phyloP scores from a whole-genome alignment of 1,140 invertebrate genomes.

The Apis florea region DNA sequence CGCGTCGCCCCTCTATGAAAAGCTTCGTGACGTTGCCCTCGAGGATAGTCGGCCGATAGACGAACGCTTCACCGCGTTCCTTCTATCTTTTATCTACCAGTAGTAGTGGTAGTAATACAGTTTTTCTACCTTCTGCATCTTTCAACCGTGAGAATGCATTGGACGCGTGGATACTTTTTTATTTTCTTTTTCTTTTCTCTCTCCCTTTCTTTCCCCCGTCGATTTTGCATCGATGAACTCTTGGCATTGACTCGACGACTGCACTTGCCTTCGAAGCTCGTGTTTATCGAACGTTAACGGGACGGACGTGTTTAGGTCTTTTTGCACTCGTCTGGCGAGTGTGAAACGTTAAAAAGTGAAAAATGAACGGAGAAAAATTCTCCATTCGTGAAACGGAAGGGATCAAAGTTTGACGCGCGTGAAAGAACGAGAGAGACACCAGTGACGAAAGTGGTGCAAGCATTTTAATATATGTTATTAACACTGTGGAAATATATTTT shows the following conservation, averaged over 20 bases:
- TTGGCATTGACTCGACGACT: background rate
- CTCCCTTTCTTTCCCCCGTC: background rate
- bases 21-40: constrained; percentile 2
- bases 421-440: too few relatives aligned
- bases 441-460: too few relatives aligned
- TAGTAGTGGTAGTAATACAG: too few relatives aligned
- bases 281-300: constrained; percentile 4
- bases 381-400: background rate
- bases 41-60: constrained; percentile 35
- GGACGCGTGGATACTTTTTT: too few relatives aligned
- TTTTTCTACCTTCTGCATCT: background rate
- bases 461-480: too few relatives aligned
- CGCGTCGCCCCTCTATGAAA: background rate
- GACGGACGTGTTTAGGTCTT: background rate
- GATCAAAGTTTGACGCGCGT: background rate
- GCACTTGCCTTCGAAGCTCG: background rate
- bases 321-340: background rate
- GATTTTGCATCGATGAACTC: background rate
- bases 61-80: background rate
- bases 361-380: too few relatives aligned
- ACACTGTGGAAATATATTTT: too few relatives aligned
- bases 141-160: background rate
- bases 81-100: too few relatives aligned
- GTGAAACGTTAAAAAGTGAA: background rate
- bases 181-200: background rate